Conservation (phyloP, 1,140 invertebrate genomes). For the Neodiprion virginianus region DNA sequence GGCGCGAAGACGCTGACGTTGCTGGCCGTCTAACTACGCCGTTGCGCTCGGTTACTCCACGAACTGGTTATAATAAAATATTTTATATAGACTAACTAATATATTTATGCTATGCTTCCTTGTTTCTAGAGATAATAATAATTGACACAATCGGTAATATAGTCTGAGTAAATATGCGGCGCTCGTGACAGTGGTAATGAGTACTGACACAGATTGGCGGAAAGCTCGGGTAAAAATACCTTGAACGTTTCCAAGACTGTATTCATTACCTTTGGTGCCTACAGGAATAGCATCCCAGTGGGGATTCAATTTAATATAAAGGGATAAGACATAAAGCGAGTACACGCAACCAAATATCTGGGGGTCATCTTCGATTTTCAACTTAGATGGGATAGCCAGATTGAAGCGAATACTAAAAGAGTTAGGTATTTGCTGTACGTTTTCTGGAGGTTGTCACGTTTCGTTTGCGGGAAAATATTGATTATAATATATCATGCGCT, state of each 20-base stretch:
- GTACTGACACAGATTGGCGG: slow-evolving; percentile 3
- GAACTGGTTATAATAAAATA: too few relatives aligned
- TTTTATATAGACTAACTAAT: too few relatives aligned
- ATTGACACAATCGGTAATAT: too few relatives aligned
- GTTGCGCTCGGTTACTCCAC: too few relatives aligned
- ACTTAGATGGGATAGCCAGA: slow-evolving; percentile 10
- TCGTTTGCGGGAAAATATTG: not conserved
- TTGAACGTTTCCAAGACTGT: slow-evolving; percentile 25
- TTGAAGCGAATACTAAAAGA: not conserved
- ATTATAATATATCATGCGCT: slow-evolving; percentile 13
- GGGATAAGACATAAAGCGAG: not conserved
- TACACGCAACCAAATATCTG: not conserved
- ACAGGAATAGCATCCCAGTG: slow-evolving; percentile 16
- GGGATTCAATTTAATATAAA: not conserved
- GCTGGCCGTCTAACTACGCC: too few relatives aligned
- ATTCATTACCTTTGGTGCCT: slow-evolving; percentile 19
- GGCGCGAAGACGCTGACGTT: too few relatives aligned
- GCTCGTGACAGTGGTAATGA: too few relatives aligned
- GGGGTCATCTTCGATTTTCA: slow-evolving; percentile 5
- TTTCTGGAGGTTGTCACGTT: not conserved
- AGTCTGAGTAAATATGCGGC: too few relatives aligned
- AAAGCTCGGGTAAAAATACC: not conserved
- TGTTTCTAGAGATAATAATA: too few relatives aligned
- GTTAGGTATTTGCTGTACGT: not conserved
- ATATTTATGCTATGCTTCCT: too few relatives aligned